phyloP scores from a whole-genome alignment of 2,797 vertebrate species.

The Florisuga fusca region DNA sequence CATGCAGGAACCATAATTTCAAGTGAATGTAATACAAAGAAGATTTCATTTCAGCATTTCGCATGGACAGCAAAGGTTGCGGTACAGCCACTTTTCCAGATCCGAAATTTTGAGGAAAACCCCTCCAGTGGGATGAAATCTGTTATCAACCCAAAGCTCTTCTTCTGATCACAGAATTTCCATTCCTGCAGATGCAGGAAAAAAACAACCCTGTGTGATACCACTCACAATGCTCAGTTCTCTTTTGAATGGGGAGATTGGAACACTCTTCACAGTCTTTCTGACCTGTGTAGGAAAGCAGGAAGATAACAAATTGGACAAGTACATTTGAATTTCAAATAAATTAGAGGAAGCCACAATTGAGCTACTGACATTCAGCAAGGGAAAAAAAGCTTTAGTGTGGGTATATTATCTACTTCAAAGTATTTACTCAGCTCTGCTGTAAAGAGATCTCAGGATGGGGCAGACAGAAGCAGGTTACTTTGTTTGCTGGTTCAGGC shows the following conservation, averaged over 20 bases:
- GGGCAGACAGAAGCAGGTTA: conserved; percentile 20
- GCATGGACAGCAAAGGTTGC: background rate
- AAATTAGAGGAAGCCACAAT: conserved; percentile 56
- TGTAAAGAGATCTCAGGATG: background rate
- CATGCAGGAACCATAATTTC: conserved; percentile 7
- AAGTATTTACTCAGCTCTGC: conserved; percentile 51
- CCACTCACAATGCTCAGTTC: background rate
- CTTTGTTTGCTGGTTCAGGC: conserved; percentile 17
- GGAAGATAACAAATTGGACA: conserved; percentile 59
- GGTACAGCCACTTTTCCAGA: background rate
- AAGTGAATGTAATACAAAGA: conserved; percentile 24
- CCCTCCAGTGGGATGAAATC: background rate
- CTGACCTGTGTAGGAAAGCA: conserved; percentile 32
- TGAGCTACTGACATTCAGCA: conserved; percentile 21
- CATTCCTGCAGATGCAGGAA: background rate
- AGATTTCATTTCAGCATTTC: conserved; percentile 17
- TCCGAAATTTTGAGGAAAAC: background rate
- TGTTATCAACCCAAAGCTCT: background rate
- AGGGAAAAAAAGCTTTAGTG: conserved; percentile 12
- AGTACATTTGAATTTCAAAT: conserved; percentile 70
- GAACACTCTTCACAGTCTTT: conserved; percentile 54
- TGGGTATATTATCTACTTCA: background rate
- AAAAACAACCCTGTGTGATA: background rate
- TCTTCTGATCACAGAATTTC: background rate
- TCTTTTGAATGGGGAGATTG: conserved; percentile 6